Evolutionary conservation across 2,888 invertebrate species (phyloP).

Genomic region (Protodeltote pygarga): DNA sequence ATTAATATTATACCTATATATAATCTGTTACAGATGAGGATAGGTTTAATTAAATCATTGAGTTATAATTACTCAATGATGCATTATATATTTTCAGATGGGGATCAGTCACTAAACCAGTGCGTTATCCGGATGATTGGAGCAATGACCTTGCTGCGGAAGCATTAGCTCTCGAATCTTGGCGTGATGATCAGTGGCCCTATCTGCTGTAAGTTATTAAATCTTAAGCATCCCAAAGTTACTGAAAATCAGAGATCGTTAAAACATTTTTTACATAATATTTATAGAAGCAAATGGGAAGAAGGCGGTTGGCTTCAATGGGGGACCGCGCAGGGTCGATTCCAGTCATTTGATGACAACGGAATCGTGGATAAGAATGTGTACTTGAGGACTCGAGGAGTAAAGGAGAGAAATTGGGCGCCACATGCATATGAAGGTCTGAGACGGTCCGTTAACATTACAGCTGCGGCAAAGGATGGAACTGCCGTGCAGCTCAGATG

Average conservation of each 20-base stretch:
- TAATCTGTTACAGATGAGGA: no score
- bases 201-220: conserved; percentile 78
- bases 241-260: no score
- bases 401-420: conserved; percentile 80
- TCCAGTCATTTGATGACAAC: conserved; percentile 76
- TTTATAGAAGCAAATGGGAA: conserved; percentile 68
- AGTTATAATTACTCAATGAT: no score
- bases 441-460: conserved; percentile 67
- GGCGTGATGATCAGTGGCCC: conserved; percentile 87
- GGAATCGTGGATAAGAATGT: conserved; percentile 63
- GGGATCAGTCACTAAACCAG: conserved; percentile 78
- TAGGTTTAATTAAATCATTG: no score
- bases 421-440: conserved; percentile 58
- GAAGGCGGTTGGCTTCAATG: conserved; percentile 88
- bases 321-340: conserved; percentile 87
- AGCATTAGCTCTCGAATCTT: conserved; percentile 85
- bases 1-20: no score
- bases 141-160: conserved; percentile 83
- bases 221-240: background rate
- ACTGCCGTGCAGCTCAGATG: conserved; percentile 85
- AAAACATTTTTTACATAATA: no score
- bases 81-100: conserved; percentile 82
- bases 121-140: conserved; percentile 86
- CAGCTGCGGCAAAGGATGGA: conserved; percentile 83
- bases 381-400: conserved; percentile 83